Percentiles rank a stretch among this genome's conserved stretches.
These are phyloP conservation scores for Formica exsecta DNA, from an alignment of 1,140 invertebrate genomes.

Conservation along the genomic window DNA sequence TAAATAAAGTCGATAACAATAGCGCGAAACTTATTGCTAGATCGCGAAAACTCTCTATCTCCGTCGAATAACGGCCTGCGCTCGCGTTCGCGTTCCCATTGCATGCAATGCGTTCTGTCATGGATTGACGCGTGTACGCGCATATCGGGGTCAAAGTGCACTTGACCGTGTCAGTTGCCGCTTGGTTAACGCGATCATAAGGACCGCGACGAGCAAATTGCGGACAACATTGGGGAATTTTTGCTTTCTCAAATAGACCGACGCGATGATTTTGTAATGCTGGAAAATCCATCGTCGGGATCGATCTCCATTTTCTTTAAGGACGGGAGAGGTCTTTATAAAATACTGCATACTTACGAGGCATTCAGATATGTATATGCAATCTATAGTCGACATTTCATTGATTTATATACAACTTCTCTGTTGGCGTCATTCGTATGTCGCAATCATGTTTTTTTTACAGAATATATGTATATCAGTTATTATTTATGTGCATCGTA, in stretches of 20 bases:
- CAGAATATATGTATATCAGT: neutral
- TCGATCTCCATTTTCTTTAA: neutral
- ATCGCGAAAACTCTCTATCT: too few relatives aligned
- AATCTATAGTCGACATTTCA: neutral
- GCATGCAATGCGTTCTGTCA: constrained; percentile 24
- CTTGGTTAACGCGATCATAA: constrained; percentile 39
- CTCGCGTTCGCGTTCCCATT: constrained; percentile 28
- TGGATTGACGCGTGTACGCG: constrained; percentile 10
- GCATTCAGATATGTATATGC: neutral
- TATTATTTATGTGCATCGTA: neutral
- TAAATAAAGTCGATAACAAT: neutral
- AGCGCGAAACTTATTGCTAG: neutral
- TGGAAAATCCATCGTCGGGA: neutral
- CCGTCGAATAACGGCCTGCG: too few relatives aligned
- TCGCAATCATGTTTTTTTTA: neutral
- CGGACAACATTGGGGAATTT: constrained; percentile 4
- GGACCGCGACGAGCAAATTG: constrained; percentile 45
- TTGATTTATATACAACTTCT: neutral
- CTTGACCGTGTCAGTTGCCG: constrained; percentile 63
- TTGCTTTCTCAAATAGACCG: neutral
- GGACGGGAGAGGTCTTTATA: too few relatives aligned
- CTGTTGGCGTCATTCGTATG: neutral
- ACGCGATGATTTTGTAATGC: neutral
- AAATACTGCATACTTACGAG: neutral
- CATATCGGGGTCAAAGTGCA: constrained; percentile 59